Conservation (phyloP, 1,140 invertebrate species). For the Sarcophaga peregrina region DNA sequence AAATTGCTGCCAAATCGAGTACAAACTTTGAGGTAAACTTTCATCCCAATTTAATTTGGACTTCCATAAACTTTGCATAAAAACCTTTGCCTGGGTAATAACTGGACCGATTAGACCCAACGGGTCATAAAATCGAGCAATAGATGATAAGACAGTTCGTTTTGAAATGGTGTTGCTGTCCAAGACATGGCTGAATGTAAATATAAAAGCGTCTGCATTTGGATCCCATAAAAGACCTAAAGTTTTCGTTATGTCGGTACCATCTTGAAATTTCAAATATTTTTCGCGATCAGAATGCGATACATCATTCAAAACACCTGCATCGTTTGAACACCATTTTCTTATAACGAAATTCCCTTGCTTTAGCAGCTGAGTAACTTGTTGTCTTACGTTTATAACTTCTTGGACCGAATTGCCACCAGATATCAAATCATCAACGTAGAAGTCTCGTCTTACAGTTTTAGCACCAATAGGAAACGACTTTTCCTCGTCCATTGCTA, state of each 20-base stretch:
- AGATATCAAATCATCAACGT: no score
- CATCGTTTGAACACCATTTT: no score
- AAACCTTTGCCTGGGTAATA: slow-evolving; percentile 45
- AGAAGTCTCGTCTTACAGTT: slow-evolving; percentile 47
- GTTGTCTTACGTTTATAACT: no score
- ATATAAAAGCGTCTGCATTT: no score
- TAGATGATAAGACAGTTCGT: slow-evolving; percentile 47
- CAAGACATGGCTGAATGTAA: not conserved
- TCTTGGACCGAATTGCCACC: no score
- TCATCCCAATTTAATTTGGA: slow-evolving; percentile 27
- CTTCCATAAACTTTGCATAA: slow-evolving; percentile 34
- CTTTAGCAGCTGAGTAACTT: no score
- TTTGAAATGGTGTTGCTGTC: slow-evolving; percentile 45
- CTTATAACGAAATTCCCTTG: no score
- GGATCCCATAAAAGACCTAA: no score
- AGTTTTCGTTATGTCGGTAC: no score
- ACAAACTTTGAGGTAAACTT: not conserved
- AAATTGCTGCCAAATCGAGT: not conserved
- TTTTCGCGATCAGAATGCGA: no score
- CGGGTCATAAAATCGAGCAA: slow-evolving; percentile 55
- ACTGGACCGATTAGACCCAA: slow-evolving; percentile 55
- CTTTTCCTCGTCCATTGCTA: slow-evolving; percentile 57
- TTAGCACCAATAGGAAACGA: slow-evolving; percentile 41
- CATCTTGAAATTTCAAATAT: no score
- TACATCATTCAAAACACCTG: no score